Evolutionary conservation across 2,888 invertebrate genomes (phyloP).

Genomic region (Cremastinae sp.): DNA sequence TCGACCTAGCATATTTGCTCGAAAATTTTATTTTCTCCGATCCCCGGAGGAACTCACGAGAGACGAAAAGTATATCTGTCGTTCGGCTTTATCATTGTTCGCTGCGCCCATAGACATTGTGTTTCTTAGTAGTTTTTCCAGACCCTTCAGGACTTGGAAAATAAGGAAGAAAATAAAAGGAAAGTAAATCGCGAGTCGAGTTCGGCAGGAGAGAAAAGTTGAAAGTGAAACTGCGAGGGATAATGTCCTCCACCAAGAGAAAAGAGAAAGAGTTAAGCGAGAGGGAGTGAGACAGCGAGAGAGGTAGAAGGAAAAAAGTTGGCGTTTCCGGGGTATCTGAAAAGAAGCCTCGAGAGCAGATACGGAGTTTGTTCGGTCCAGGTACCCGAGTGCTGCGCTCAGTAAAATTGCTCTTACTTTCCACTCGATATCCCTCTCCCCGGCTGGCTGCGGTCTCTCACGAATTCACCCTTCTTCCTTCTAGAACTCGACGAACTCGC

Average conservation of each 20-base stretch:
- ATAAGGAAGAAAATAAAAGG: slow-evolving; percentile 4
- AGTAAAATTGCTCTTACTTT: slow-evolving; percentile 50
- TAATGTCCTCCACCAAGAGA: slow-evolving; percentile 41
- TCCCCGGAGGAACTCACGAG: not conserved
- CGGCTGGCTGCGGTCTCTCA: slow-evolving; percentile 16
- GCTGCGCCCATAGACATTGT: slow-evolving; percentile 10
- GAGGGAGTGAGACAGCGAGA: not conserved
- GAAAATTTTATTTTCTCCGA: not conserved
- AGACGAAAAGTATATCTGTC: slow-evolving; percentile 7
- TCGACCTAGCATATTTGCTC: not conserved
- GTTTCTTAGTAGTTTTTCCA: not conserved
- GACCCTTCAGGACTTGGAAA: not conserved
- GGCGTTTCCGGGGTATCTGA: slow-evolving; percentile 49
- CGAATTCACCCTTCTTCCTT: slow-evolving; percentile 15
- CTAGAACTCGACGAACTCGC: slow-evolving; percentile 26
- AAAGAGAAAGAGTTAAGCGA: slow-evolving; percentile 7
- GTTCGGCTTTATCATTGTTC: slow-evolving; percentile 2
- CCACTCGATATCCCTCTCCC: slow-evolving; percentile 48
- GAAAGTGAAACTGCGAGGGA: slow-evolving; percentile 41
- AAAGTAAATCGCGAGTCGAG: slow-evolving; percentile 37
- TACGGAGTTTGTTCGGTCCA: slow-evolving; percentile 39
- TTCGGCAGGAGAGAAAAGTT: slow-evolving; percentile 38
- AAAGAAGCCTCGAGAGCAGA: slow-evolving; percentile 42
- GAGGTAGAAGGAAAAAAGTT: slow-evolving; percentile 34
- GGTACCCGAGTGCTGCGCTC: slow-evolving; percentile 50